Percentiles rank a stretch among this genome's conserved stretches.
Conservation (phyloP, 2,797 vertebrate species). For the Danio aesculapii region DNA sequence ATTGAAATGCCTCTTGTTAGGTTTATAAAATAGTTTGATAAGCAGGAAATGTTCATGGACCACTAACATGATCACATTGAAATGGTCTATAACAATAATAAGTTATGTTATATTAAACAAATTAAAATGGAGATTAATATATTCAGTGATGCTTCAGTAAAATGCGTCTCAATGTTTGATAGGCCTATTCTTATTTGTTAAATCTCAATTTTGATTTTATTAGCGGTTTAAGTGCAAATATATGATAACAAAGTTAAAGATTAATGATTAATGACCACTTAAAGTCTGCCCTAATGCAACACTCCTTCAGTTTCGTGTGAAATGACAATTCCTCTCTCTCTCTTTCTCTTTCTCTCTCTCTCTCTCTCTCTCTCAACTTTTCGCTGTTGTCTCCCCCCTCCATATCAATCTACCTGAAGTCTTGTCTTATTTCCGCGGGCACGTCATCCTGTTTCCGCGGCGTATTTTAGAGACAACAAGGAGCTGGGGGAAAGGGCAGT, state of each 20-base stretch:
- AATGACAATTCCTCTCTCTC: conserved; percentile 25
- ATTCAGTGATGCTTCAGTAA: background rate
- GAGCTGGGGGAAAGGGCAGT: conserved; percentile 69
- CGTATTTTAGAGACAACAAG: conserved; percentile 70
- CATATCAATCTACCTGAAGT: conserved; percentile 78
- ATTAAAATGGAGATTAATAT: background rate
- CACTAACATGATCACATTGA: too few species aligned
- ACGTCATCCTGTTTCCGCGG: conserved; percentile 78
- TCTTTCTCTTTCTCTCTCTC: background rate
- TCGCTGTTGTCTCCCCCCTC: conserved; percentile 39
- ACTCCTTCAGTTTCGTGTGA: background rate
- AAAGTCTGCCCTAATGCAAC: conserved; percentile 22
- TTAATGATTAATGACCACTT: background rate
- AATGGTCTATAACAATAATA: too few species aligned
- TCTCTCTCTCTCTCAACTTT: conserved; percentile 8
- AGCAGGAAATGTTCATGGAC: too few species aligned
- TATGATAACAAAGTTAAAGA: background rate
- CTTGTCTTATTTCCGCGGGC: conserved; percentile 81
- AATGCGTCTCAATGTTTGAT: background rate
- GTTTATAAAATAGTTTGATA: too few species aligned
- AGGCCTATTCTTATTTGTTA: background rate
- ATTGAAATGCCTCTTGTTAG: too few species aligned
- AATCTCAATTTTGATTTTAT: conserved; percentile 3
- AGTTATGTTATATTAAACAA: background rate
- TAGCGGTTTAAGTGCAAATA: background rate